Evolutionary conservation across 92 coral and sea anemone genomes (phyloP).

Genomic region (Micromussa lordhowensis): DNA sequence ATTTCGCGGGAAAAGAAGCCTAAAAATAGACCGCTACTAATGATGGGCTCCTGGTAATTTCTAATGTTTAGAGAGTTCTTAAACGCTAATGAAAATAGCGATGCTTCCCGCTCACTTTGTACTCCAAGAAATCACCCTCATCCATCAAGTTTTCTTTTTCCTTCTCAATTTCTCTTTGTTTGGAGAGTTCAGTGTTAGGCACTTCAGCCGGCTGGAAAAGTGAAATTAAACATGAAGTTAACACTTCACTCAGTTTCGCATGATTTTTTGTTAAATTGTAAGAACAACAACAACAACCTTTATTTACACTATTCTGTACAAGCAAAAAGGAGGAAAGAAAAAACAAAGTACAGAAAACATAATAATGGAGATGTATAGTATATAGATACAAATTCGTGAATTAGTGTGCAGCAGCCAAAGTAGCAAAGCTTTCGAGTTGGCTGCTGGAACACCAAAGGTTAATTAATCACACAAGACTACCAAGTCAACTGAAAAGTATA

Average conservation of each 20-base stretch:
- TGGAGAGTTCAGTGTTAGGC: constrained; percentile 61
- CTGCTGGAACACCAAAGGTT: background rate
- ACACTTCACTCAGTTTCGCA: background rate
- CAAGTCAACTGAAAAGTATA: background rate
- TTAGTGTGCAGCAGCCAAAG: too few relatives aligned
- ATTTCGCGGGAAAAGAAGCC: too few relatives aligned
- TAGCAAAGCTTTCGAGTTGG: too few relatives aligned
- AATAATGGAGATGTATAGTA: too few relatives aligned
- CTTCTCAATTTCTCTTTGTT: constrained; percentile 79
- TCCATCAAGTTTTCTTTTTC: constrained; percentile 88
- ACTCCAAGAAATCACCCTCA: constrained; percentile 96
- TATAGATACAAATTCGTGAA: too few relatives aligned
- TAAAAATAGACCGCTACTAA: too few relatives aligned
- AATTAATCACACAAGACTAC: background rate
- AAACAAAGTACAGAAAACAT: too few relatives aligned
- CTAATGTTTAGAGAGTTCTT: background rate
- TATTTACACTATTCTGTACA: too few relatives aligned
- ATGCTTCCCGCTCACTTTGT: constrained; percentile 62
- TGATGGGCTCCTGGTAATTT: too few relatives aligned
- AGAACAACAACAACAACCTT: too few relatives aligned
- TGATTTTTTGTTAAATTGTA: background rate
- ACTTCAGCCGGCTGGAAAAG: constrained; percentile 61
- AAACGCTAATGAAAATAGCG: background rate
- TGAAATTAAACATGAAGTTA: background rate
- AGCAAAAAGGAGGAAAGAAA: too few relatives aligned